Evolutionary conservation across 2,797 vertebrate genomes (phyloP), one percentile per base, ranked within the genome.

Genomic region (Ammospiza maritima): DNA sequence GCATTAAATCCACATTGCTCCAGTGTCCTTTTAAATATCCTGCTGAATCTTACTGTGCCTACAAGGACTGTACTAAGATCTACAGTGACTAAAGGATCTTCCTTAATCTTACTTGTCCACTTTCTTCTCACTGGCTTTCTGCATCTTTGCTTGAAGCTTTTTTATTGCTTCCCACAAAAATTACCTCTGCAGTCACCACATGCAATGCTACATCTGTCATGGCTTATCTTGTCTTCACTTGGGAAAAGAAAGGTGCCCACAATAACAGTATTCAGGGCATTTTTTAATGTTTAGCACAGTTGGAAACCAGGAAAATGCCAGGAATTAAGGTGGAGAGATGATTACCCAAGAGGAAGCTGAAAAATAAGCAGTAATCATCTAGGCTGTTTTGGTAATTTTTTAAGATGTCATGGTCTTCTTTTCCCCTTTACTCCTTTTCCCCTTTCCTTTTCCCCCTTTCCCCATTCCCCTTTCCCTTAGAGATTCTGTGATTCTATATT

Each of bases 121-220:
- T 66, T 86, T 54, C 51, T 72, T n/a, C 47, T 69, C 36, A 9
- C 50, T n/a, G 58, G n/a, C 27, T 70, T 21, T 51, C 32, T 77
- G 19, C 40, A 26, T 34, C 53, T 88, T 67, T 71, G 42, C 38
- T 53, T 25, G 19, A 38, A 53, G 6, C 7, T 60, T 67, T 76
- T 20, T 16, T 13, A 11, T 45, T 2, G 1, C 47, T 69, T 53
- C 29, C 47, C 23, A 29, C 0, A 0, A 48, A n/a, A 69, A 69
- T 16, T 25, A 38, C n/a, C 47, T 61, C 40, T 53, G 54, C 62
- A 53, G 16, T 51, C 54, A 16, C 10, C 22, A 3, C 32, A 2
- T 38, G 42, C 25, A 58, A 0, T 70, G 22, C 32, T 74, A 1
- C 58, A 48, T 62, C 64, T 21, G 40, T 53, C 12, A 0, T 27